phyloP scores from a whole-genome alignment of 2,113 vertebrate genomes.

The Syngnathus typhle region DNA sequence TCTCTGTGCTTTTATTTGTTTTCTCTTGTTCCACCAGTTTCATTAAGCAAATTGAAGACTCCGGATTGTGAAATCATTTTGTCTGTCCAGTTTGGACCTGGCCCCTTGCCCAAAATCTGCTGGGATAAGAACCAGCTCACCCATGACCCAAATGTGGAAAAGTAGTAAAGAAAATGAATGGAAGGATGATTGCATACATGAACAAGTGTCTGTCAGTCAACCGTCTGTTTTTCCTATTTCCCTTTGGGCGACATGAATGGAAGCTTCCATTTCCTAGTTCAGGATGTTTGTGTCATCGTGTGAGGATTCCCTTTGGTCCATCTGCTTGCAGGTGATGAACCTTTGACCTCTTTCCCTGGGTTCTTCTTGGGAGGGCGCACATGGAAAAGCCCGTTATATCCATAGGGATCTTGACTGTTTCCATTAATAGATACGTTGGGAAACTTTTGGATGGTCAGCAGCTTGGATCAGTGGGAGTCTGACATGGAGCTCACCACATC shows the following conservation, averaged over 20 bases:
- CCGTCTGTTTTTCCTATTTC: not conserved
- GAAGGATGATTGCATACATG: not conserved
- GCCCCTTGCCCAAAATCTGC: not conserved
- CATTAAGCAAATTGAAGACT: no score
- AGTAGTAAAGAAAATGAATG: not conserved
- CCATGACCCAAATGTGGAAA: not conserved
- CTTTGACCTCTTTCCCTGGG: conserved; percentile 29
- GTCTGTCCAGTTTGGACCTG: no score
- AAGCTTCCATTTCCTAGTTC: conserved; percentile 9
- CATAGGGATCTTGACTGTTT: conserved; percentile 28
- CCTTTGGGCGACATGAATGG: not conserved
- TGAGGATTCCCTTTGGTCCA: conserved; percentile 9
- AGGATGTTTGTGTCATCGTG: conserved; percentile 15
- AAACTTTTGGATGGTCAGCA: conserved; percentile 34
- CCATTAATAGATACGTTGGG: conserved; percentile 57
- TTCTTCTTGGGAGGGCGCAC: conserved; percentile 31
- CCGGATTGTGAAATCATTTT: no score
- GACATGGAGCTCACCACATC: conserved; percentile 38
- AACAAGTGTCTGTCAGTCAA: not conserved
- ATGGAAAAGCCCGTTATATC: conserved; percentile 38
- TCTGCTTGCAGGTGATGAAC: conserved; percentile 23
- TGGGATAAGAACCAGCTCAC: not conserved
- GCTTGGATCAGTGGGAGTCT: conserved; percentile 18
- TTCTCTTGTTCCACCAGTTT: no score
- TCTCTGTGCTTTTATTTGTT: no score